These are phyloP conservation scores for Lycocerus yunnanus DNA, from an alignment of 2,888 invertebrate species.

Conservation along the genomic window DNA sequence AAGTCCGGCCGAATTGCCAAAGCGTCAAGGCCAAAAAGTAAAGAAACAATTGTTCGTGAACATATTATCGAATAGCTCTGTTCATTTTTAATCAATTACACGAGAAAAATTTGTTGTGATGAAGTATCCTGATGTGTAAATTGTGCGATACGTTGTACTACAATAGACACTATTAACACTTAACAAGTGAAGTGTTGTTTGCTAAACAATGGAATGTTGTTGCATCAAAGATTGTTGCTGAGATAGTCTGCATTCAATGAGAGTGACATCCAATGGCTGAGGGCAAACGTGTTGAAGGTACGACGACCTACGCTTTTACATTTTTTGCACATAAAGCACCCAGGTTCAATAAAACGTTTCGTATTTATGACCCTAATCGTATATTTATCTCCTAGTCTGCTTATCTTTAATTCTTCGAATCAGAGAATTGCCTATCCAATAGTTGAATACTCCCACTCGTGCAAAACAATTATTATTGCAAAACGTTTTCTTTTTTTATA, in stretches of 20 bases:
- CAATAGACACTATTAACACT: conserved; percentile 24
- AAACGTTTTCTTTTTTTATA: neutral
- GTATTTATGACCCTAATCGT: conserved; percentile 21
- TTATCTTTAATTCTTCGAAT: conserved; percentile 10
- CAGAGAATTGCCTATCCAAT: neutral
- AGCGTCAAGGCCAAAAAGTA: no score
- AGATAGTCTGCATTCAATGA: conserved; percentile 35
- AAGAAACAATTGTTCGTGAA: no score
- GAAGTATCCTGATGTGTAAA: neutral
- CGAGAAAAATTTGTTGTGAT: neutral
- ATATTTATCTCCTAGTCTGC: conserved; percentile 5
- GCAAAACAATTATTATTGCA: neutral
- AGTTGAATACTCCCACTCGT: conserved; percentile 13
- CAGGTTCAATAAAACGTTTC: conserved; percentile 30
- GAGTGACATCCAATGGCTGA: conserved; percentile 36
- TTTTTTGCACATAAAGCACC: conserved; percentile 34
- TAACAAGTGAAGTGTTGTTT: conserved; percentile 24
- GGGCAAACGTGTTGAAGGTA: conserved; percentile 41
- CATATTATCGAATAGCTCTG: no score
- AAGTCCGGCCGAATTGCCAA: no score
- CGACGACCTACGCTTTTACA: conserved; percentile 38
- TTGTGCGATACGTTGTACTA: conserved; percentile 8
- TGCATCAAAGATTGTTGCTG: conserved; percentile 33
- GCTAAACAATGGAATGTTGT: conserved; percentile 30
- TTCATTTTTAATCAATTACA: neutral